Percentiles rank a stretch among this genome's conserved stretches.
Evolutionary conservation across 2,888 invertebrate species (phyloP).

Genomic region (Tenthredo mesomela): DNA sequence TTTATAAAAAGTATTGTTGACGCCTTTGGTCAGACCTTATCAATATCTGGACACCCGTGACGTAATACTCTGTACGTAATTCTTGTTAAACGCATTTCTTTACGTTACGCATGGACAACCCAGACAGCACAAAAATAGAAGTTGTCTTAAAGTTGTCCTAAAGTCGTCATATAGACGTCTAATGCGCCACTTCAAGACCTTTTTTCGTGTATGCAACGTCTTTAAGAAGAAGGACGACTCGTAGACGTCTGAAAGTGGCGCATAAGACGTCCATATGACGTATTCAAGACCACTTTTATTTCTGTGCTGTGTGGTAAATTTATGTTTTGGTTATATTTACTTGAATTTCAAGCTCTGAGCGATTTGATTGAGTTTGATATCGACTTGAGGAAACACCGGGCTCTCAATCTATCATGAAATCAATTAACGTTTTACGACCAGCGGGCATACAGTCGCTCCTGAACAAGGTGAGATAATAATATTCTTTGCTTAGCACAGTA

Average conservation of each 20-base stretch:
- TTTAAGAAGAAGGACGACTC: no score
- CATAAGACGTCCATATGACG: no score
- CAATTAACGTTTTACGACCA: constrained; percentile 10
- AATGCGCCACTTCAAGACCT: no score
- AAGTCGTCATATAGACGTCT: no score
- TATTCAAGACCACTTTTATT: no score
- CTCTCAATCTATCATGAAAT: not conserved
- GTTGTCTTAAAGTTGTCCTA: no score
- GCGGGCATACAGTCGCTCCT: not conserved
- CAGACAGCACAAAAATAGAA: no score
- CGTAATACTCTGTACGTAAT: not conserved
- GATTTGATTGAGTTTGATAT: not conserved
- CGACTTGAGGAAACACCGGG: not conserved
- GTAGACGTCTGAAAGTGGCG: no score
- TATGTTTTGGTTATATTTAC: not conserved
- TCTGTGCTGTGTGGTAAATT: no score
- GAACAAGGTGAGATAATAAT: constrained; percentile 21
- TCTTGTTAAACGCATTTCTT: not conserved
- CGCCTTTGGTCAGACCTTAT: not conserved
- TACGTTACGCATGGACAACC: not conserved
- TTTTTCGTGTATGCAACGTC: no score
- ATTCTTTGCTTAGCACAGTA: not conserved
- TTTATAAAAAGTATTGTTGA: not conserved
- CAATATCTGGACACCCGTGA: not conserved
- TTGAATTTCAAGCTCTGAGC: not conserved